Conservation (phyloP, 2,797 vertebrate genomes). For the Tiaroga cobitis region DNA sequence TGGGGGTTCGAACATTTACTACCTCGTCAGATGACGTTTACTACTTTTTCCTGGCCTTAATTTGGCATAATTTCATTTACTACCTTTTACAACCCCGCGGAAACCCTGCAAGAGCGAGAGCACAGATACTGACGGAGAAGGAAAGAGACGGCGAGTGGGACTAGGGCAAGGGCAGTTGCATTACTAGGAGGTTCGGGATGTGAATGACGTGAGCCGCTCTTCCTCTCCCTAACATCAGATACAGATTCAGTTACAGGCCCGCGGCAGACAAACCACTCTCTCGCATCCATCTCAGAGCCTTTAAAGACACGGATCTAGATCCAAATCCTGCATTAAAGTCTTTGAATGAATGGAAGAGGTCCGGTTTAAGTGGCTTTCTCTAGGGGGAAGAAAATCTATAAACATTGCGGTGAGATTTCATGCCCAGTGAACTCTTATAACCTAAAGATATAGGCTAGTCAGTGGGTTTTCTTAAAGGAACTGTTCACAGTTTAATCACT, state of each 20-base stretch:
- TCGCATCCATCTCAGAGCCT: background rate
- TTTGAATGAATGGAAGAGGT: background rate
- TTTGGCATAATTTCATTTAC: no score
- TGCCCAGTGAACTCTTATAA: background rate
- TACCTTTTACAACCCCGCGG: no score
- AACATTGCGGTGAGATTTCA: background rate
- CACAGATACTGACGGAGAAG: background rate
- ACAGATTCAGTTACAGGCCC: slow-evolving; percentile 66
- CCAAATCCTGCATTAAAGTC: slow-evolving; percentile 3
- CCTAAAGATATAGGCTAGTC: background rate
- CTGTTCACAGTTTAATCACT: no score
- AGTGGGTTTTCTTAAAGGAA: background rate
- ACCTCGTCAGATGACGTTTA: no score
- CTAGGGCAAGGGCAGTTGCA: slow-evolving; percentile 48
- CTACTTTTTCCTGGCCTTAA: no score
- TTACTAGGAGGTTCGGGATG: slow-evolving; percentile 32
- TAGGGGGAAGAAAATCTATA: background rate
- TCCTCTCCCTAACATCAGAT: slow-evolving; percentile 60
- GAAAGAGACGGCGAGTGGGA: slow-evolving; percentile 22
- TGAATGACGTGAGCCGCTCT: slow-evolving; percentile 31
- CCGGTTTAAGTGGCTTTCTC: background rate
- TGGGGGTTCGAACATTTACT: no score
- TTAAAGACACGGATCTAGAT: background rate
- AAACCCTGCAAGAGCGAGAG: background rate
- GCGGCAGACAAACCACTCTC: slow-evolving; percentile 56